Percentiles rank a stretch among this genome's conserved stretches.
Conservation (phyloP, 23 tunicate species). For the Pegea sp. region DNA sequence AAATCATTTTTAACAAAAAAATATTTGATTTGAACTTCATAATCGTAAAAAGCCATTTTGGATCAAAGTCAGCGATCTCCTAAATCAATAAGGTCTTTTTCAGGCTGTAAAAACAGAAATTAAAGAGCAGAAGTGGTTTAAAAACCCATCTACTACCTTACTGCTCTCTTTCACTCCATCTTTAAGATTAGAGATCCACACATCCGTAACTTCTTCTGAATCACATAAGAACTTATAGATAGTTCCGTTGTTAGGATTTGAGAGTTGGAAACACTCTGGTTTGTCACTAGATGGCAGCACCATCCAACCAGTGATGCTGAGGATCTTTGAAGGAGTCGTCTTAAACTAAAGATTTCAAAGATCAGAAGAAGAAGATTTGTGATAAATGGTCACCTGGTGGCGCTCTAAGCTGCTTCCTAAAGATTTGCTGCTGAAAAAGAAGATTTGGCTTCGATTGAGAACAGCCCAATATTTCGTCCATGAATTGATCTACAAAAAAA, state of each 20-base stretch:
- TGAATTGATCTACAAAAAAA: slow-evolving; percentile 21
- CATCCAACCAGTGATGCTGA: slow-evolving; percentile 55
- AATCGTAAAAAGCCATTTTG: no score
- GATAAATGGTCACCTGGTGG: slow-evolving; percentile 25
- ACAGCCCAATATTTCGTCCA: slow-evolving; percentile 70
- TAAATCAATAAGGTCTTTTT: no score
- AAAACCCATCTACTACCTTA: no score
- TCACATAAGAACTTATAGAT: slow-evolving; percentile 63
- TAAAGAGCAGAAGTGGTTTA: no score
- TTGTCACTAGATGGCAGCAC: slow-evolving; percentile 28
- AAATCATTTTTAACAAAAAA: no score
- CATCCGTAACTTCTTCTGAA: slow-evolving; percentile 41
- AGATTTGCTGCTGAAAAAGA: slow-evolving; percentile 29
- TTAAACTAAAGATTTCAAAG: slow-evolving; percentile 24
- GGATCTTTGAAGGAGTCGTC: slow-evolving; percentile 52
- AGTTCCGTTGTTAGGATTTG: slow-evolving; percentile 71
- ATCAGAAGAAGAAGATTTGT: neutral
- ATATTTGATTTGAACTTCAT: no score
- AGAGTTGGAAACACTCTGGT: slow-evolving; percentile 39
- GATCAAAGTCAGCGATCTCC: no score
- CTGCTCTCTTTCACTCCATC: slow-evolving; percentile 51
- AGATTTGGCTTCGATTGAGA: slow-evolving; percentile 23
- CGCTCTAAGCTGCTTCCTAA: slow-evolving; percentile 22
- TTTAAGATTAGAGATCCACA: slow-evolving; percentile 38
- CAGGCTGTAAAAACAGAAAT: no score